Evolutionary conservation across 1,140 invertebrate species (phyloP), one percentile per base, ranked within the genome.

Genomic region (Eufriesea mexicana): DNA sequence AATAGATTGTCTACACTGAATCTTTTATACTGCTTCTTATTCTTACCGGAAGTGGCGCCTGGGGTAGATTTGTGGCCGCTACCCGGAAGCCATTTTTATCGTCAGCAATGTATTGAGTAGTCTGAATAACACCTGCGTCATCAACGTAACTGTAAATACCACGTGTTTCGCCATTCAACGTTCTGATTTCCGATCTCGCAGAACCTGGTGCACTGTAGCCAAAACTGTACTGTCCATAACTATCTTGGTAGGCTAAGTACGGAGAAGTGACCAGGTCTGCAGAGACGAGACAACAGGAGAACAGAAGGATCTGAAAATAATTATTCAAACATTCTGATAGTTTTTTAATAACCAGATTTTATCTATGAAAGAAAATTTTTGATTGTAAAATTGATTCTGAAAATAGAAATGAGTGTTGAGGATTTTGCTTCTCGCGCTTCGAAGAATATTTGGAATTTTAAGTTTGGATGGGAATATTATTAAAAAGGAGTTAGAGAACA

Each of bases 111-210:
- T 94, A 94, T 8, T 90, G 84, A 1, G 93, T 90, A 28, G 87
- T 92, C 86, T 95, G 95, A 12, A 95, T 90, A 1, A 94, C 73
- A 2, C 95, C 95, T 64, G 94, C 86, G 16, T 90, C 91, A 85
- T 95, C 95, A 12, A 95, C 76, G 89, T 95, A 96, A 73, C 94
- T 94, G 91, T 94, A 95, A 55, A 86, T 84, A 20, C 93, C 93
- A 7, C 88, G 90, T 1, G 90, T 93, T 9, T 84, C 80, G 42
- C 93, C 93, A 18, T 94, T 89, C 16, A 86, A 70, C 0, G 89
- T 93, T 62, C 93, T 90, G 49, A 92, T 84, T 80, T 95, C 95
- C 12, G 93, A 93, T 78, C 95, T 94, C 20, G 95, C 92, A 0
- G 94, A 95, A 5, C 87, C 88, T 12, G 93, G 94, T 1, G 92